Base-by-base conservation (phyloP, 2,113 vertebrate genomes). In the Erinaceus europaeus region DNA sequence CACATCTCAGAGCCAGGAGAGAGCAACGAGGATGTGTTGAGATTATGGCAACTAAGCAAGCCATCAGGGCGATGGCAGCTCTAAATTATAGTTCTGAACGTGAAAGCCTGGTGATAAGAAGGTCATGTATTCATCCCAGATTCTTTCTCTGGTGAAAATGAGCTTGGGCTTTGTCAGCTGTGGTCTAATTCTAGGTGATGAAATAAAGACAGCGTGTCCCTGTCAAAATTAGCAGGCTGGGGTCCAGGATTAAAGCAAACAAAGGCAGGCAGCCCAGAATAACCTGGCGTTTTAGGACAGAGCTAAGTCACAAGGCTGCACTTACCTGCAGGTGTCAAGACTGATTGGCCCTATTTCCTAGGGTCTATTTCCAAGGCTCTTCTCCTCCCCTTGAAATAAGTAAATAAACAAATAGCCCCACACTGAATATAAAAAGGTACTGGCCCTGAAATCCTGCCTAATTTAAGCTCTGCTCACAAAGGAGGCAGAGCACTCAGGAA, bases 401-500 rank as follows among this genome's bases (percentile, higher is more conserved):
- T 18, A 55, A 55, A 55, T 21, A 55, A 55, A 25, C 57, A 84
- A 69, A 38, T 64, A 80, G 72, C 44, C 69, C 75, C 36, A 61
- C 61, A 36, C 29, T 48, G 59, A 90, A 61, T 68, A 61, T 42
- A 32, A 88, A 90, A 87, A 92, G 88, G 82, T 34, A 34, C 53
- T 65, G 29, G 65, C 44, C 65, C 74, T 83, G 86, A 94, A 90
- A 95, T 75, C 71, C 78, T 87, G 84, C 75, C 78, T 89, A 55
- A 92, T 90, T 91, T 89, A 91, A 95, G 71, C 84, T 90, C 84
- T 76, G 59, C 48, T 94, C 91, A 94, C 83, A 93, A 90, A 95
- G 81, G 75, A 92, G 72, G 82, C 81, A 42, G 90, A 62, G 85
- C 86, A 62, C 64, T 55, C 72, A 72, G 72, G 88, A 89, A 91